A percentile compares a stretch with the other conserved stretches of the same genome.
These are phyloP conservation scores for Eueremaeus valkanovi DNA, from an alignment of 2,888 invertebrate genomes.

Conservation along the genomic window DNA sequence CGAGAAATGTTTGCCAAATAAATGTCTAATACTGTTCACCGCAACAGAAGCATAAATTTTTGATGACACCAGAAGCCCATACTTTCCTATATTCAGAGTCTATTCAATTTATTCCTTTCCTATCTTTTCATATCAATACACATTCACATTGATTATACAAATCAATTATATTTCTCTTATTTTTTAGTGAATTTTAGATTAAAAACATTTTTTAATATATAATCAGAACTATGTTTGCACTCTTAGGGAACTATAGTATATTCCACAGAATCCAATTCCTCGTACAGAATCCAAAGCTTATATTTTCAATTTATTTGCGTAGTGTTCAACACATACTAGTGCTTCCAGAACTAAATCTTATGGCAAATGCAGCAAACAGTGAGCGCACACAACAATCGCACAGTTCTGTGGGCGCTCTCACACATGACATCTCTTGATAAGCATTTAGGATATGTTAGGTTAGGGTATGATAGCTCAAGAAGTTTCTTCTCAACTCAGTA, in stretches of 20 bases:
- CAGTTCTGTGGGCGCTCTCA: background rate
- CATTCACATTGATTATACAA: background rate
- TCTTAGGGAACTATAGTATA: background rate
- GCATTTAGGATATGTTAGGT: background rate
- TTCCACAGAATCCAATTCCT: background rate
- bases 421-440: slow-evolving; percentile 27
- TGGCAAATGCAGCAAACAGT: background rate
- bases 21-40: background rate
- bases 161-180: slow-evolving; percentile 1
- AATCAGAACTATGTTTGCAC: background rate
- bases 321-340: slow-evolving; percentile 5
- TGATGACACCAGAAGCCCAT: background rate
- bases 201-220: background rate
- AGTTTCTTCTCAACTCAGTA: background rate
- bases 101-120: background rate
- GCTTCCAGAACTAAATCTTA: background rate
- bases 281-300: background rate
- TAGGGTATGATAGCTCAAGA: background rate
- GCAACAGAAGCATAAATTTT: background rate
- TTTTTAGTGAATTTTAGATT: too few species aligned
- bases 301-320: background rate
- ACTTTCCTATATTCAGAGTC: background rate
- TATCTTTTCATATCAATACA: background rate
- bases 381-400: background rate
- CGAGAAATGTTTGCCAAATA: background rate